These are phyloP conservation scores for Taenioides sp. DNA, from an alignment of 2,797 vertebrate species.

Conservation along the genomic window DNA sequence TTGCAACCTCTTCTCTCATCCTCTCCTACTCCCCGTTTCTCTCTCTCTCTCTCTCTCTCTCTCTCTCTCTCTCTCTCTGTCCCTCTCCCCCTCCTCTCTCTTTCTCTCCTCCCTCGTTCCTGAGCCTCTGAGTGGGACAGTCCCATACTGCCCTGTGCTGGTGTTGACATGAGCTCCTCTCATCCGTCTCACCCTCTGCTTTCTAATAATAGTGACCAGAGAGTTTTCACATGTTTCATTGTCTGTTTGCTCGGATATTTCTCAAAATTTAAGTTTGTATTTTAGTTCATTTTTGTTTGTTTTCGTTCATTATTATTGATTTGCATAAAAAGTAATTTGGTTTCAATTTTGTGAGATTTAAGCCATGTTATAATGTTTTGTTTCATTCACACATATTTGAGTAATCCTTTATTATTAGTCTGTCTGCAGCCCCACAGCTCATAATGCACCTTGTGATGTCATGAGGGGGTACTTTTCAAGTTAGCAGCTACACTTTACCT, in stretches of 20 bases:
- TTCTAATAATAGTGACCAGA: constrained; percentile 4
- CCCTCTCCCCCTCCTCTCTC: neutral
- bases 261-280: neutral
- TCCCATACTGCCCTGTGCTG: constrained; percentile 7
- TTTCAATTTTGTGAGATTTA: too few relatives aligned
- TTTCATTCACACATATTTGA: too few relatives aligned
- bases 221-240: neutral
- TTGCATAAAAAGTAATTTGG: too few relatives aligned
- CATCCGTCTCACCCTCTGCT: neutral
- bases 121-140: constrained; percentile 25
- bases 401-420: too few relatives aligned
- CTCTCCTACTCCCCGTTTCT: too few relatives aligned
- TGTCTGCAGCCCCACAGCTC: too few relatives aligned
- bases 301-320: neutral
- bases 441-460: too few relatives aligned
- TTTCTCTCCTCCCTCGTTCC: neutral
- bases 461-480: too few relatives aligned
- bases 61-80: neutral
- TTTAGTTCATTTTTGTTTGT: neutral
- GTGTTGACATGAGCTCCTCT: neutral
- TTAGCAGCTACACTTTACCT: too few relatives aligned
- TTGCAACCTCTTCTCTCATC: too few relatives aligned
- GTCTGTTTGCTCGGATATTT: neutral
- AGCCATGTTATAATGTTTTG: too few relatives aligned
- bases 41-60: neutral